These are phyloP conservation scores for Pollimyrus isidori DNA, from an alignment of 2,113 vertebrate genomes.

Conservation along the genomic window DNA sequence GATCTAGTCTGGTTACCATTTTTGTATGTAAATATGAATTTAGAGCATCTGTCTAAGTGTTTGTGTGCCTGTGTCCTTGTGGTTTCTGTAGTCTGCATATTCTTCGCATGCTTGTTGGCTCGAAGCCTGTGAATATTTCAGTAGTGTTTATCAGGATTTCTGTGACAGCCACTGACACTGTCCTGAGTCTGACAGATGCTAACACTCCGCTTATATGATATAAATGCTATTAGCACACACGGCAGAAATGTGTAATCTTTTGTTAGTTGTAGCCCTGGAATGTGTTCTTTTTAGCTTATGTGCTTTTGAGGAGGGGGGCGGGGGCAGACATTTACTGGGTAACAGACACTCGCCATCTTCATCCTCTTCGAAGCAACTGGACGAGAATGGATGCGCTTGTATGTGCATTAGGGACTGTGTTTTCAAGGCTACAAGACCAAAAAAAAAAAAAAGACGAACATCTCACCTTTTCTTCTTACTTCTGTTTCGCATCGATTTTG, in stretches of 20 bases:
- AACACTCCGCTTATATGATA: neutral
- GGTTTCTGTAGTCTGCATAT: neutral
- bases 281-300: neutral
- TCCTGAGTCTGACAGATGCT: neutral
- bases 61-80: neutral
- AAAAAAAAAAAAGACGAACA: neutral
- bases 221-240: neutral
- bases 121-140: neutral
- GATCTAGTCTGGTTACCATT: neutral
- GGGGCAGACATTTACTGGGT: no score
- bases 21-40: neutral
- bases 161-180: neutral
- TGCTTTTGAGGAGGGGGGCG: neutral
- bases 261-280: neutral
- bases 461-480: neutral
- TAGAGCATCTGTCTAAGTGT: neutral
- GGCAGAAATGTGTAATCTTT: neutral
- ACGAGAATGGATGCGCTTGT: neutral
- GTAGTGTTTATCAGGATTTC: conserved; percentile 1
- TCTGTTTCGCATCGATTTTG: neutral
- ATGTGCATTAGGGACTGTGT: conserved; percentile 5
- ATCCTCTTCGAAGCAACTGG: neutral
- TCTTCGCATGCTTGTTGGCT: neutral
- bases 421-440: neutral
- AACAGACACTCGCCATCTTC: neutral